Evolutionary conservation across 2,888 invertebrate genomes (phyloP).

Genomic region (Clostera curtula): DNA sequence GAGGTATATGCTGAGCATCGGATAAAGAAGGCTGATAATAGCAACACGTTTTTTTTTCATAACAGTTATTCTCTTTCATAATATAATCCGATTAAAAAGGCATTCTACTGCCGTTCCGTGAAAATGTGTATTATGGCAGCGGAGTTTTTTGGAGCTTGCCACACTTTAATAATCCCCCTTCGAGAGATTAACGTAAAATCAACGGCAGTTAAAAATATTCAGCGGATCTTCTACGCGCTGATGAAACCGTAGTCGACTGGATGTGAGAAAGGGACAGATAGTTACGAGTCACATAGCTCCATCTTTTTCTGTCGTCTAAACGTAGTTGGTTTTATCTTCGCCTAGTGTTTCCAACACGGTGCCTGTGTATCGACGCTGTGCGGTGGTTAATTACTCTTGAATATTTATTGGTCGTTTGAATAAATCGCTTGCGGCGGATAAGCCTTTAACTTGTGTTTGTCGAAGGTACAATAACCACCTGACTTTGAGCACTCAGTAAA

Average conservation of each 20-base stretch:
- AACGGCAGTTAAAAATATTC: constrained; percentile 60
- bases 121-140: constrained; percentile 39
- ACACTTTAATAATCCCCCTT: constrained; percentile 61
- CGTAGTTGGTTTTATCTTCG: no score
- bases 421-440: constrained; percentile 61
- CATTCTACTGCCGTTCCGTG: constrained; percentile 30
- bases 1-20: no score
- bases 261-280: no score
- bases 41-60: no score
- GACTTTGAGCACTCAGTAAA: no score
- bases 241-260: no score
- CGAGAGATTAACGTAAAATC: constrained; percentile 57
- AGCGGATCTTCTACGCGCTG: no score
- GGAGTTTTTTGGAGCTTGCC: constrained; percentile 44
- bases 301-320: no score
- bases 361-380: constrained; percentile 49
- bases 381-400: constrained; percentile 68
- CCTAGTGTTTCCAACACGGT: no score
- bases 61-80: no score
- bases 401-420: constrained; percentile 73
- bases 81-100: constrained; percentile 28
- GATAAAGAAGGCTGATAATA: no score
- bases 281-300: no score
- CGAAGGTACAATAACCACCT: neutral
- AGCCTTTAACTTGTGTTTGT: constrained; percentile 61